Conservation (phyloP, 2,888 invertebrate genomes). For the Tolmerus cingulatus region DNA sequence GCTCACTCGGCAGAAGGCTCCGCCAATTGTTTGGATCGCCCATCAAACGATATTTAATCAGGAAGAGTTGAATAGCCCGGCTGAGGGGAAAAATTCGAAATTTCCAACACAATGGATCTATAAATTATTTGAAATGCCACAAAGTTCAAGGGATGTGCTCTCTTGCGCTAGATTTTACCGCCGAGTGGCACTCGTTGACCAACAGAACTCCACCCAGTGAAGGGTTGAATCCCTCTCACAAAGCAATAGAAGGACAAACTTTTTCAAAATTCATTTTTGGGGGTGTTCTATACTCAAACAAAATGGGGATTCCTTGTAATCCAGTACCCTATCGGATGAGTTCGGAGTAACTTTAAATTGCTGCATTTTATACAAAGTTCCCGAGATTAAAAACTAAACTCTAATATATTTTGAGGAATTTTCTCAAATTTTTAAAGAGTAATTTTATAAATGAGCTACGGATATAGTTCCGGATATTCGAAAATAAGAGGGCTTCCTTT, state of each 20-base stretch:
- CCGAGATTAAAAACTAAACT: too few species aligned
- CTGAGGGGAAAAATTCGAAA: not conserved
- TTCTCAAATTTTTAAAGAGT: too few species aligned
- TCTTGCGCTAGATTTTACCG: conserved; percentile 16
- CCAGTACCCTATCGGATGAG: not conserved
- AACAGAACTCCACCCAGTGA: not conserved
- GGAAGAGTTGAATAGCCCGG: conserved; percentile 48
- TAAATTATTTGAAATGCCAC: conserved; percentile 52
- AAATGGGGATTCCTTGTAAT: not conserved
- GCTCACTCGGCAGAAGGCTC: conserved; percentile 40
- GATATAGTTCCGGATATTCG: too few species aligned
- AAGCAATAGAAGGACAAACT: not conserved
- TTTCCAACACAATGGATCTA: conserved; percentile 51
- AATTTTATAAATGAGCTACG: too few species aligned
- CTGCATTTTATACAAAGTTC: too few species aligned
- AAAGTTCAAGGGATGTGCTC: conserved; percentile 46
- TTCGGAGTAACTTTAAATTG: too few species aligned
- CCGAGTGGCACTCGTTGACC: not conserved
- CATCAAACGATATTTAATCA: conserved; percentile 52
- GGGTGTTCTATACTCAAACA: not conserved
- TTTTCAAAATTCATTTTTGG: not conserved
- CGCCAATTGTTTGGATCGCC: conserved; percentile 46
- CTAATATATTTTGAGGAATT: too few species aligned
- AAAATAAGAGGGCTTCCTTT: too few species aligned
- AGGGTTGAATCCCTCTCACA: not conserved